These are phyloP conservation scores for Onychomys arenicola DNA, from an alignment of 2,797 vertebrate genomes.

Conservation along the genomic window DNA sequence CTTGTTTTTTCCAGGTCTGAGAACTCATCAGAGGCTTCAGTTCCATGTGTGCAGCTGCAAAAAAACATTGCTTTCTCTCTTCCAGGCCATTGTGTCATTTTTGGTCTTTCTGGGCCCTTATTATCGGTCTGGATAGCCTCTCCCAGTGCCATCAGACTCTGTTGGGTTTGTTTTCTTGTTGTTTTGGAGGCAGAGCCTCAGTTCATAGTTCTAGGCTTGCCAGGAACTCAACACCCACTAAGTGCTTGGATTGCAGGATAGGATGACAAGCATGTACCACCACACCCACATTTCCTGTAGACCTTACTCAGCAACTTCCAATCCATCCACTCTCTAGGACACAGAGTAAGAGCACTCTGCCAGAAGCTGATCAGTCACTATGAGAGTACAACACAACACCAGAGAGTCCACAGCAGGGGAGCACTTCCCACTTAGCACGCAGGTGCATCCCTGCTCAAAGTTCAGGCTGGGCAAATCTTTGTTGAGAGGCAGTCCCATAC, in stretches of 20 bases:
- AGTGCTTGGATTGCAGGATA: not conserved
- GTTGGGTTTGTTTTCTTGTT: not conserved
- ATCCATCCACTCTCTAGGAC: not conserved
- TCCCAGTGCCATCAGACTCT: not conserved
- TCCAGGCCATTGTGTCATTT: not conserved
- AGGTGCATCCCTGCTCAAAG: not conserved
- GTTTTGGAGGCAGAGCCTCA: not conserved
- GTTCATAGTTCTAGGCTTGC: not conserved
- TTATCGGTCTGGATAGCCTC: not conserved
- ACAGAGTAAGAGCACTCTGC: not conserved
- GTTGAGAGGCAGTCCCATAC: not conserved
- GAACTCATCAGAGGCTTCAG: not conserved
- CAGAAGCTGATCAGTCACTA: not conserved
- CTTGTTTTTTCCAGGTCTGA: not conserved
- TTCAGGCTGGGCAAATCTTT: not conserved
- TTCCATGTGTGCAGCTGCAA: not conserved
- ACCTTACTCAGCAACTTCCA: not conserved
- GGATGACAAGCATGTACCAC: not conserved
- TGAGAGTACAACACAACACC: not conserved
- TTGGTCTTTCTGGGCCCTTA: not conserved
- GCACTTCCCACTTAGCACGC: not conserved
- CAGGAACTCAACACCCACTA: not conserved
- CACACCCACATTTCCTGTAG: not conserved
- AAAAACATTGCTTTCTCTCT: not conserved
- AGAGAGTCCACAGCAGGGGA: not conserved